A percentile compares a stretch with the other conserved stretches of the same genome.
These are phyloP conservation scores for Tiliqua scincoides DNA, from an alignment of 2,113 vertebrate genomes.

Conservation along the genomic window DNA sequence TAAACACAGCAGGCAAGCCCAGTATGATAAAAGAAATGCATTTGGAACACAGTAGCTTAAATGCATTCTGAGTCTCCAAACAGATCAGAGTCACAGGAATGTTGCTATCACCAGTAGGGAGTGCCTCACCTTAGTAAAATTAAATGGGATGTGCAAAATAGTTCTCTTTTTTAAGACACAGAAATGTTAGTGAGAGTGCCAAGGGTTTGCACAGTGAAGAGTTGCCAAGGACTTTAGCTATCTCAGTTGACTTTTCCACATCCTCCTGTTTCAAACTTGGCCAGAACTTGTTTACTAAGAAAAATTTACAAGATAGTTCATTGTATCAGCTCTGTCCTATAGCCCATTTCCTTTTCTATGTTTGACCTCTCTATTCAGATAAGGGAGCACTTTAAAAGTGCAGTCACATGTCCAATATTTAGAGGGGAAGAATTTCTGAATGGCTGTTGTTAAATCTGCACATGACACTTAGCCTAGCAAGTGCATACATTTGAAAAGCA, in stretches of 20 bases:
- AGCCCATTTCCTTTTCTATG: background rate
- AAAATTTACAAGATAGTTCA: background rate
- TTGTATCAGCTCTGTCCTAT: background rate
- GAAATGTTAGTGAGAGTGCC: too few relatives aligned
- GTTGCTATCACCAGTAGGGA: background rate
- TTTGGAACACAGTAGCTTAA: background rate
- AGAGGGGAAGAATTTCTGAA: background rate
- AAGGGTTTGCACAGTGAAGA: background rate
- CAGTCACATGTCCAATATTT: background rate
- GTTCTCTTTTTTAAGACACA: background rate
- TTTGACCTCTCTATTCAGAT: too few relatives aligned
- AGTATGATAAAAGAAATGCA: fast-evolving
- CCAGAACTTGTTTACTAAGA: background rate
- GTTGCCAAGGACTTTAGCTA: background rate
- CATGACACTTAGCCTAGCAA: background rate
- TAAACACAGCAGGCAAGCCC: background rate
- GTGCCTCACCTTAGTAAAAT: background rate
- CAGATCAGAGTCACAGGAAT: background rate
- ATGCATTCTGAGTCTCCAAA: background rate
- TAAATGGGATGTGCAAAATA: background rate
- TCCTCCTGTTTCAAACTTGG: background rate
- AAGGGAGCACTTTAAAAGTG: background rate
- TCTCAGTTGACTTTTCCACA: background rate
- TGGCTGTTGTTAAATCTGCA: background rate
- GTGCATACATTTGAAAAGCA: background rate